Percentiles rank a stretch among this genome's conserved stretches.
Evolutionary conservation across 2,113 vertebrate genomes (phyloP).

Genomic region (Strix uralensis): DNA sequence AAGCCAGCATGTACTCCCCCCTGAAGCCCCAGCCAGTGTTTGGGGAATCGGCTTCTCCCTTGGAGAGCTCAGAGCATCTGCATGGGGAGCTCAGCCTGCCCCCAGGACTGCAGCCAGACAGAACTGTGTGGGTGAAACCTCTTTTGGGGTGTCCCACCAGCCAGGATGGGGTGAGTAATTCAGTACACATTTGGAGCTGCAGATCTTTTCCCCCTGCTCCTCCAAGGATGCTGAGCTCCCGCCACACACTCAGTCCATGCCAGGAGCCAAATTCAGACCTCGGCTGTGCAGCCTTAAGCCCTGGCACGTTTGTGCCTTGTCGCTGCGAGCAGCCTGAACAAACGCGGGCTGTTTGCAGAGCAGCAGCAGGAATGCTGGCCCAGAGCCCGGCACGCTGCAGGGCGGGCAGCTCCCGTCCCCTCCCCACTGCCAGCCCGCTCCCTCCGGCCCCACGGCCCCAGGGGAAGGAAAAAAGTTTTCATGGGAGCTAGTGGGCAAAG

Average conservation of each 20-base stretch:
- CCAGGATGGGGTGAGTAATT: not conserved
- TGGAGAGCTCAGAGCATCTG: not conserved
- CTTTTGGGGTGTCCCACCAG: not conserved
- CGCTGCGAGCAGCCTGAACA: not conserved
- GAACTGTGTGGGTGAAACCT: not conserved
- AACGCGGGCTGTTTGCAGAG: slow-evolving; percentile 3
- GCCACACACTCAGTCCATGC: rapidly evolving
- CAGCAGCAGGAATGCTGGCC: not conserved
- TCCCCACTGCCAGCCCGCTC: rapidly evolving
- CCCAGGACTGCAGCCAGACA: rapidly evolving
- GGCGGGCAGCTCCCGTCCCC: not conserved
- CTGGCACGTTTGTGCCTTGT: not conserved
- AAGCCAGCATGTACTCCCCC: not conserved
- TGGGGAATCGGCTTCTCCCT: not conserved
- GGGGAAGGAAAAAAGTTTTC: not conserved
- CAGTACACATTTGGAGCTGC: rapidly evolving
- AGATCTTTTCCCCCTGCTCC: not conserved
- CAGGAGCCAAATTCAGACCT: not conserved
- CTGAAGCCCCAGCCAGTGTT: rapidly evolving
- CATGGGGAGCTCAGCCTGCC: not conserved
- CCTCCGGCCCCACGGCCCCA: rapidly evolving
- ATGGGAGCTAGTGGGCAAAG: not conserved
- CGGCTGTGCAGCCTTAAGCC: not conserved
- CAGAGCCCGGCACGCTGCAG: not conserved
- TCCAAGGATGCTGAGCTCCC: not conserved